Conservation (phyloP, 2,797 vertebrate species). For the Buphagus erythrorhynchus region DNA sequence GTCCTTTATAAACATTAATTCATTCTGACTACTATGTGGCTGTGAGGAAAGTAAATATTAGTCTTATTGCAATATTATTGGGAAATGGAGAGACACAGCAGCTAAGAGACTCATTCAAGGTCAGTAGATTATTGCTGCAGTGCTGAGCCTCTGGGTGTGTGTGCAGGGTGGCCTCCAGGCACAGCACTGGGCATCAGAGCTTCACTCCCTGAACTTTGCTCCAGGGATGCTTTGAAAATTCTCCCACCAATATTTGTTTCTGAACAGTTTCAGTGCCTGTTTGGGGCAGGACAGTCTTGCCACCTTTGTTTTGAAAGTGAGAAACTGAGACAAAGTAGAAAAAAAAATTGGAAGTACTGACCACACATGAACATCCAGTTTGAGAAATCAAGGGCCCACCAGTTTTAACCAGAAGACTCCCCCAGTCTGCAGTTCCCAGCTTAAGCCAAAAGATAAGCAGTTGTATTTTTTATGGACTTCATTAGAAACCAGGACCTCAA, state of each 20-base stretch:
- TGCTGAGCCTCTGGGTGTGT: background rate
- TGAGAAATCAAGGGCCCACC: background rate
- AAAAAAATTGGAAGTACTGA: background rate
- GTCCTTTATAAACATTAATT: conserved; percentile 54
- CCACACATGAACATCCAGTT: background rate
- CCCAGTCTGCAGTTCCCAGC: background rate
- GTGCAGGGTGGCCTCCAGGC: background rate
- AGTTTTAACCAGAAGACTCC: background rate
- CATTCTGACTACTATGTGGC: conserved; percentile 18
- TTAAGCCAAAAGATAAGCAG: background rate
- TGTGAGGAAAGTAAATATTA: conserved; percentile 54
- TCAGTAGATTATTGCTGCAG: background rate
- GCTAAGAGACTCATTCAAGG: background rate
- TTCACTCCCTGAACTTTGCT: background rate
- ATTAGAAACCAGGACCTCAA: background rate
- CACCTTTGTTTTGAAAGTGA: background rate
- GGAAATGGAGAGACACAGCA: background rate
- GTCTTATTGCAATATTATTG: conserved; percentile 14
- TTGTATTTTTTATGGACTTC: background rate
- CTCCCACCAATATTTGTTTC: background rate
- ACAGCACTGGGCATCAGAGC: background rate
- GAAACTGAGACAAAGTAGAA: background rate
- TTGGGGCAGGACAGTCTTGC: background rate
- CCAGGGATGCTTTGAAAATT: background rate
- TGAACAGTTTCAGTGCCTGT: background rate